A percentile compares a stretch with the other conserved stretches of the same genome.
phyloP scores from a whole-genome alignment of 2,113 vertebrate genomes.

The Apteryx mantelli region DNA sequence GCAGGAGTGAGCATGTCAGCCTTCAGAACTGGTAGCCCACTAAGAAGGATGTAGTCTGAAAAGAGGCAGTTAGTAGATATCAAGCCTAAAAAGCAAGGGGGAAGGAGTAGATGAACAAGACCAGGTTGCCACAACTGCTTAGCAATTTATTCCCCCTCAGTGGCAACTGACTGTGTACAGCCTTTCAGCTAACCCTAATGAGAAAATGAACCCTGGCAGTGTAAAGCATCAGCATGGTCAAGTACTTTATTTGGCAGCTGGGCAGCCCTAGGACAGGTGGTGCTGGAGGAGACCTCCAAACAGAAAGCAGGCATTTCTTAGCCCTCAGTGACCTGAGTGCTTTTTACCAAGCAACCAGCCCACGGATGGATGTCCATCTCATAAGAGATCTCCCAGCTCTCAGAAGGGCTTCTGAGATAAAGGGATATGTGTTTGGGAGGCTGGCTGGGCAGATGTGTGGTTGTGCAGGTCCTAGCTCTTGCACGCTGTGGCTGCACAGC shows the following conservation, averaged over 20 bases:
- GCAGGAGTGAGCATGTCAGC: no score
- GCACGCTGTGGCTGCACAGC: background rate
- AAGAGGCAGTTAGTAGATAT: background rate
- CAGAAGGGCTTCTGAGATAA: background rate
- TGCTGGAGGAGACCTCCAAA: background rate
- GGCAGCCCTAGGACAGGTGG: background rate
- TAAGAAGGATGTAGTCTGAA: background rate
- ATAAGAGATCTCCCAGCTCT: background rate
- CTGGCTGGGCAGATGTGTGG: background rate
- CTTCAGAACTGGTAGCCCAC: no score
- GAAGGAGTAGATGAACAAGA: fast-evolving
- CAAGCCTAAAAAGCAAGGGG: background rate
- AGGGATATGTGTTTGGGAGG: fast-evolving
- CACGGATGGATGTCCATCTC: background rate
- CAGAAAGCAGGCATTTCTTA: background rate
- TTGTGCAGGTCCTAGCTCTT: fast-evolving
- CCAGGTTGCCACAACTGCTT: background rate
- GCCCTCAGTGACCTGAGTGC: background rate
- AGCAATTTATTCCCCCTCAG: fast-evolving
- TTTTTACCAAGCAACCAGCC: background rate
- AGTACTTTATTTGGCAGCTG: background rate
- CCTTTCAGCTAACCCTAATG: background rate
- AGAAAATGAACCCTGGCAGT: fast-evolving
- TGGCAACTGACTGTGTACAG: fast-evolving
- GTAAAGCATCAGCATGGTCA: background rate